Conservation (phyloP, 2,797 vertebrate species). For the Pantherophis vulpinus region DNA sequence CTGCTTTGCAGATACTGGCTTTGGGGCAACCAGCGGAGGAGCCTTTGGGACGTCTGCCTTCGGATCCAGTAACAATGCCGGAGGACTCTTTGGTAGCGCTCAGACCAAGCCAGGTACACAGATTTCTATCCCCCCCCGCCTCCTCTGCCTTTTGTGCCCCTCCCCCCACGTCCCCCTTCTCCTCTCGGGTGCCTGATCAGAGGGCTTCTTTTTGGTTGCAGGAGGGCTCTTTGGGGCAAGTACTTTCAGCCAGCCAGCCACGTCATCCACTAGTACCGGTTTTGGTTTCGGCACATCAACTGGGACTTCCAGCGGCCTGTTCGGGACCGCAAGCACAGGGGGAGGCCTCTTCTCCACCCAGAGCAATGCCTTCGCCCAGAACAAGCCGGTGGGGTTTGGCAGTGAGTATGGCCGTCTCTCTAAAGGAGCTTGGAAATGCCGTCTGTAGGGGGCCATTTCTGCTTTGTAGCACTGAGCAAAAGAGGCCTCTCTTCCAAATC, state of each 20-base stretch:
- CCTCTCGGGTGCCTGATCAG: background rate
- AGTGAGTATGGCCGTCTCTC: constrained; percentile 77
- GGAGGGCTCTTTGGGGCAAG: constrained; percentile 90
- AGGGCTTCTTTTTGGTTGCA: constrained; percentile 41
- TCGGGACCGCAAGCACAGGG: constrained; percentile 83
- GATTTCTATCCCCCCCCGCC: fast-evolving
- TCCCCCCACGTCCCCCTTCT: background rate
- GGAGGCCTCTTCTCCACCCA: constrained; percentile 89
- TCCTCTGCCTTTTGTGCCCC: background rate
- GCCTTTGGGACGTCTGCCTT: constrained; percentile 91
- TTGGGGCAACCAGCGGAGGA: constrained; percentile 79
- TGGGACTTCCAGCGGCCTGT: constrained; percentile 85
- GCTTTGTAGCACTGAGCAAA: background rate
- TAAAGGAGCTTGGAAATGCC: too few species aligned
- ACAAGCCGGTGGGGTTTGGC: constrained; percentile 87
- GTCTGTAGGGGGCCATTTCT: fast-evolving
- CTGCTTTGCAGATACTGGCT: constrained; percentile 78
- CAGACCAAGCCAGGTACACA: constrained; percentile 89
- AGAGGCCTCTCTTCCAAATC: background rate
- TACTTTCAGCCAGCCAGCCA: constrained; percentile 89
- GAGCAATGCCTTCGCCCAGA: constrained; percentile 90
- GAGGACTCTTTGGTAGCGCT: constrained; percentile 86
- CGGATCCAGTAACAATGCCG: constrained; percentile 81
- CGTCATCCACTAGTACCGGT: constrained; percentile 85
- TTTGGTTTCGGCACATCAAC: constrained; percentile 89